Base-by-base conservation (phyloP, 2,888 invertebrate genomes). In the Heteromyza rotundicornis region DNA sequence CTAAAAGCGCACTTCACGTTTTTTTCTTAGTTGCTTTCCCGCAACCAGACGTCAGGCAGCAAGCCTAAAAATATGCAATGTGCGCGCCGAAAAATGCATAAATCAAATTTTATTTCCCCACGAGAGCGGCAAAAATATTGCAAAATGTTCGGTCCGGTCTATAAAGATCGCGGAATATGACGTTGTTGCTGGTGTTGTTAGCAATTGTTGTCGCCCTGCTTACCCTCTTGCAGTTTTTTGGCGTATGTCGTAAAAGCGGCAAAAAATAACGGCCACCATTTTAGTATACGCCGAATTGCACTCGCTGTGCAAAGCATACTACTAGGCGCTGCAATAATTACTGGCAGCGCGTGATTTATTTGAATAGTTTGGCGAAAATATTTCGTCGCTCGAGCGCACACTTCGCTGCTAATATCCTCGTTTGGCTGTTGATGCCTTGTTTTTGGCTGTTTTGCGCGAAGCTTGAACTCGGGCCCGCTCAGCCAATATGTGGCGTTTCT, bases 41-140 rank as follows among this genome's bases (percentile, higher is more conserved):
- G n/a, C n/a, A n/a, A n/a, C n/a, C n/a, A n/a, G n/a, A n/a, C n/a
- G n/a, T n/a, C n/a, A n/a, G n/a, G n/a, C n/a, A n/a, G 40, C 3
- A 47, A 47, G 47, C 47, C 47, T 47, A 19, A 17, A 47, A 47
- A 20, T 47, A 47, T 47, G 47, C 47, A 3, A 20, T 47, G 47
- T 2, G 3, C 20, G 20, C 47, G 47, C 19, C 14, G 3, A 47
- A 47, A 47, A 8, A 19, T 14, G 20, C 20, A 47, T 47, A 47
- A 19, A 19, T 47, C 47, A 40, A 40, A 40, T n/a, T 40, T 40
- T 40, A 40, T 40, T 12, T 47, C 14, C 47, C 14, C 47, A 17
- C 19, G 19, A 17, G 19, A 8, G n/a, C n/a, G n/a, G 20, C 47
- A 14, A 47, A 47, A 47, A 19, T 47, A 20, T 20, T 47, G 47